Conservation (phyloP, 2,113 vertebrate species). For the Rallus limicola region DNA sequence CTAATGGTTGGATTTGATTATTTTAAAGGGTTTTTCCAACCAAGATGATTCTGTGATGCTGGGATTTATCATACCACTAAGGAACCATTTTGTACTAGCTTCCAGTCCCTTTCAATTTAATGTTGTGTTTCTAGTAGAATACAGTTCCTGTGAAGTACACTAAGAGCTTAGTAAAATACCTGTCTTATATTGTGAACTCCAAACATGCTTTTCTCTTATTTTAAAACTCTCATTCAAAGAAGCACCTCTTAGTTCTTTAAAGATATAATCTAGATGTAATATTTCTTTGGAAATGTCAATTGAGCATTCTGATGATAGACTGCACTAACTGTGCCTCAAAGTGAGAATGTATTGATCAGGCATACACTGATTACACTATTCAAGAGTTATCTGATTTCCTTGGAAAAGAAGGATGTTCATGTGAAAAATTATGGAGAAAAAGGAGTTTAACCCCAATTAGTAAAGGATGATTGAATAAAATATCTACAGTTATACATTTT, state of each 20-base stretch:
- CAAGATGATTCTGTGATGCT: too few relatives aligned
- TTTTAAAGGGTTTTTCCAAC: too few relatives aligned
- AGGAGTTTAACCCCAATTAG: neutral
- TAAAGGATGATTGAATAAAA: neutral
- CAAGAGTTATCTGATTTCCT: neutral
- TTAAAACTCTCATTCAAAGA: neutral
- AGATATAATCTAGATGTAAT: neutral
- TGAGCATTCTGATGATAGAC: neutral
- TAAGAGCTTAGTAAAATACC: neutral
- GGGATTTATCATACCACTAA: neutral
- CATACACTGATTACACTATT: neutral
- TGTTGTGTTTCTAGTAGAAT: neutral
- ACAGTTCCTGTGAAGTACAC: neutral
- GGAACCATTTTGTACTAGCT: neutral
- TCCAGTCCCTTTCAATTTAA: neutral
- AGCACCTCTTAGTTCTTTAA: neutral
- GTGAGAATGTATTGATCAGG: neutral
- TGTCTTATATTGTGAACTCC: neutral
- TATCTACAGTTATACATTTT: neutral
- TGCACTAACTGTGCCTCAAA: neutral
- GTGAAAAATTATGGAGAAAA: neutral
- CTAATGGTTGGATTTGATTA: too few relatives aligned
- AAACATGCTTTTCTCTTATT: neutral
- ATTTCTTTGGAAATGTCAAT: neutral
- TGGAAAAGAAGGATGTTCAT: neutral